phyloP scores from a whole-genome alignment of 2,797 vertebrate genomes.

The Poecile montanus region DNA sequence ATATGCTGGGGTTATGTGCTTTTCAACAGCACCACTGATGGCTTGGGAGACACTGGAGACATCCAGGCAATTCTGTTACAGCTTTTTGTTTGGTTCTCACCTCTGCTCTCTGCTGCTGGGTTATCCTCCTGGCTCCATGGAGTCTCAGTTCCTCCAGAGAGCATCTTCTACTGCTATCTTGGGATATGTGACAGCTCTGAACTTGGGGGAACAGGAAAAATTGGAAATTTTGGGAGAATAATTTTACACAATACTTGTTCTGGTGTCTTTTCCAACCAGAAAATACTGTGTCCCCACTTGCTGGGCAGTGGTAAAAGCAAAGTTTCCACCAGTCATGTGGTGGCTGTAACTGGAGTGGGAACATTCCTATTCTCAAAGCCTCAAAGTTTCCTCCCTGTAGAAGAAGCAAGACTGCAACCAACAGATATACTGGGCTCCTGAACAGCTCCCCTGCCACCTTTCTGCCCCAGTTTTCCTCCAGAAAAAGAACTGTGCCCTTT shows the following conservation, averaged over 20 bases:
- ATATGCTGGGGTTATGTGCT: not conserved
- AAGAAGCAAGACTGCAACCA: not conserved
- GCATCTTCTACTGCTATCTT: not conserved
- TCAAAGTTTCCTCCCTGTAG: not conserved
- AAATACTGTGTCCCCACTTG: not conserved
- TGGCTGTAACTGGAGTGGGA: not conserved
- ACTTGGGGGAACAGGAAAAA: not conserved
- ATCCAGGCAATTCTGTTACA: not conserved
- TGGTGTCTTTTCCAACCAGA: not conserved
- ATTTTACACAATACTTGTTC: not conserved
- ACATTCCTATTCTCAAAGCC: not conserved
- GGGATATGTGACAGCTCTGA: not conserved
- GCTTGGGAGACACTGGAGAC: not conserved
- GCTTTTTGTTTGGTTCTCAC: not conserved
- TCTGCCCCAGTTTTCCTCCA: fast-evolving
- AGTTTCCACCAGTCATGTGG: not conserved
- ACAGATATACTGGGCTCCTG: not conserved
- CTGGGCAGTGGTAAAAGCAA: not conserved
- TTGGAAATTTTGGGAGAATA: not conserved
- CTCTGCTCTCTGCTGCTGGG: not conserved
- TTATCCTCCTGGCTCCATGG: not conserved
- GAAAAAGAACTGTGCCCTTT: not conserved
- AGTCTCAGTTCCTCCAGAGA: not conserved
- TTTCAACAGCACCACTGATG: not conserved
- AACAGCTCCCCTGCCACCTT: not conserved